Evolutionary conservation across 2,113 vertebrate species (phyloP).

Genomic region (Syngnathus floridae): DNA sequence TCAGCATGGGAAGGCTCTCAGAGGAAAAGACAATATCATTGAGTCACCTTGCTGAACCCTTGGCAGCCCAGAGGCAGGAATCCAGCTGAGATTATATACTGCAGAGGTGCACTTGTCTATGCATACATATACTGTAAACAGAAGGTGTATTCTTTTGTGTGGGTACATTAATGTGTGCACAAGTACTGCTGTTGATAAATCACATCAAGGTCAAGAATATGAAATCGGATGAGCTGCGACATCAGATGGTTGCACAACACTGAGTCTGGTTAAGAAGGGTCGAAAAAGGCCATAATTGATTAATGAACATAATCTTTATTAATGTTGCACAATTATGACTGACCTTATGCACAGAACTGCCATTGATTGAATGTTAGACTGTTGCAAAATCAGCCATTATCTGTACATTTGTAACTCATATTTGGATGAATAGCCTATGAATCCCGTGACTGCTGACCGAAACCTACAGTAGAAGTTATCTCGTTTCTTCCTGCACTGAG

Average conservation of each 20-base stretch:
- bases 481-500: not conserved
- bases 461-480: not conserved
- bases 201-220: slow-evolving; percentile 56
- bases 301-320: not conserved
- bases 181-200: slow-evolving; percentile 43
- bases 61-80: slow-evolving; percentile 58
- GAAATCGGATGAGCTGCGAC: slow-evolving; percentile 21
- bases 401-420: not conserved
- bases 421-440: not conserved
- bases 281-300: not conserved
- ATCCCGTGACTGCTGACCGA: not conserved
- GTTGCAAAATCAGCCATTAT: not conserved
- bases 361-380: not conserved
- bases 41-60: slow-evolving; percentile 74
- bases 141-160: slow-evolving; percentile 31
- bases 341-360: not conserved
- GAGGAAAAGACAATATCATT: slow-evolving; percentile 66
- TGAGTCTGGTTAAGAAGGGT: slow-evolving; percentile 8
- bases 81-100: slow-evolving; percentile 47
- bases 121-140: slow-evolving; percentile 14
- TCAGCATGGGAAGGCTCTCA: slow-evolving; percentile 56
- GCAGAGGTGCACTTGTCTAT: slow-evolving; percentile 51
- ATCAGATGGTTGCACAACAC: slow-evolving; percentile 29
- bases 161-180: slow-evolving; percentile 39
- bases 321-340: slow-evolving; percentile 5